phyloP scores from a whole-genome alignment of 2,797 vertebrate species.

The Enteromius anoplus region DNA sequence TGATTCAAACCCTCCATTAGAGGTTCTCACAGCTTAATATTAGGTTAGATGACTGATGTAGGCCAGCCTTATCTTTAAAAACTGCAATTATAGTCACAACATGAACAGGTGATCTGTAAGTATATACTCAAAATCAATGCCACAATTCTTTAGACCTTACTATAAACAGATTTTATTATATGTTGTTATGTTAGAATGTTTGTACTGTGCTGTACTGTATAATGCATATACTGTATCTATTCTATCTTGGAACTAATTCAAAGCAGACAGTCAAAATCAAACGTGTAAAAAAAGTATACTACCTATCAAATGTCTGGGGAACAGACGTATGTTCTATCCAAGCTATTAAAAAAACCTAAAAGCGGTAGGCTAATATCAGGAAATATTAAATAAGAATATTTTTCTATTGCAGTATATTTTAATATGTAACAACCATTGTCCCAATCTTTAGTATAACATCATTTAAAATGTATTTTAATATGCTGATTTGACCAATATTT shows the following conservation, averaged over 20 bases:
- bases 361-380: neutral
- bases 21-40: constrained; percentile 14
- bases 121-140: constrained; percentile 10
- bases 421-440: neutral
- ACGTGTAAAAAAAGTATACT: neutral
- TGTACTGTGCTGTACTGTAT: neutral
- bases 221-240: neutral
- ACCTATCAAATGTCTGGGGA: neutral
- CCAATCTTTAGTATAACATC: neutral
- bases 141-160: neutral
- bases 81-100: constrained; percentile 27
- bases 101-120: constrained; percentile 27
- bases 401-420: neutral
- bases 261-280: neutral
- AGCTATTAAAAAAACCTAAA: neutral
- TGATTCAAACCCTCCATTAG: constrained; percentile 35
- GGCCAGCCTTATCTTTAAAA: neutral
- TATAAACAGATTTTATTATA: neutral
- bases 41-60: constrained; percentile 18
- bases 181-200: neutral
- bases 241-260: neutral
- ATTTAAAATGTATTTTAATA: neutral
- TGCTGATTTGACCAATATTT: neutral
- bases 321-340: no score
- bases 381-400: no score